Conservation (phyloP, 2,113 vertebrate species). For the Perca fluviatilis region DNA sequence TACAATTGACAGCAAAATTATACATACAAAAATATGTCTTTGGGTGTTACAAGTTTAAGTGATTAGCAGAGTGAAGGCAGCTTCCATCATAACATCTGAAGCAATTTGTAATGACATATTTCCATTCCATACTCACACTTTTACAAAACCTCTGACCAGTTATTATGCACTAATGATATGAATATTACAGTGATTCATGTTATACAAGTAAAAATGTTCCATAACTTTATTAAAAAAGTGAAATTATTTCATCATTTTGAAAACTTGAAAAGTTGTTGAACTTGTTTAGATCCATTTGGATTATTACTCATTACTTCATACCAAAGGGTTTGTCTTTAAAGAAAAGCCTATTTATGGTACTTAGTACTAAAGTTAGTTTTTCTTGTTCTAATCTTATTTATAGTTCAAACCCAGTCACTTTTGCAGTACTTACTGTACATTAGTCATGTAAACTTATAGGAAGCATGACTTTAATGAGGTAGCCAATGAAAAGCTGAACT, state of each 20-base stretch:
- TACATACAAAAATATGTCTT: neutral
- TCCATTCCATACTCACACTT: neutral
- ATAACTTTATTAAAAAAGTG: neutral
- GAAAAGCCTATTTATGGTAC: neutral
- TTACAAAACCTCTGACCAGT: neutral
- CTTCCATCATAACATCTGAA: neutral
- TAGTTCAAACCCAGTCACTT: neutral
- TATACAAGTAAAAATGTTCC: neutral
- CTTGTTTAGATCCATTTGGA: no score
- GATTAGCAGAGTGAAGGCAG: neutral
- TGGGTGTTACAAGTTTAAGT: neutral
- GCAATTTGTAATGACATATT: neutral
- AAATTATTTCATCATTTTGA: neutral
- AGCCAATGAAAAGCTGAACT: conserved; percentile 23
- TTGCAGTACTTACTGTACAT: neutral
- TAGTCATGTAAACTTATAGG: neutral
- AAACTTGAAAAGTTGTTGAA: neutral
- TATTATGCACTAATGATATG: neutral
- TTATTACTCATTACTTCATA: neutral
- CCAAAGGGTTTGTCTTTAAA: conserved; percentile 1
- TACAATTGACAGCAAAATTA: neutral
- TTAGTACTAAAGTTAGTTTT: neutral
- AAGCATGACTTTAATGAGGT: conserved; percentile 2
- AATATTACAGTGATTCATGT: neutral
- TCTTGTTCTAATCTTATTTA: neutral